Evolutionary conservation across 1,140 invertebrate genomes (phyloP), one percentile per base, ranked within the genome.

Genomic region (Trichonephila clavata): DNA sequence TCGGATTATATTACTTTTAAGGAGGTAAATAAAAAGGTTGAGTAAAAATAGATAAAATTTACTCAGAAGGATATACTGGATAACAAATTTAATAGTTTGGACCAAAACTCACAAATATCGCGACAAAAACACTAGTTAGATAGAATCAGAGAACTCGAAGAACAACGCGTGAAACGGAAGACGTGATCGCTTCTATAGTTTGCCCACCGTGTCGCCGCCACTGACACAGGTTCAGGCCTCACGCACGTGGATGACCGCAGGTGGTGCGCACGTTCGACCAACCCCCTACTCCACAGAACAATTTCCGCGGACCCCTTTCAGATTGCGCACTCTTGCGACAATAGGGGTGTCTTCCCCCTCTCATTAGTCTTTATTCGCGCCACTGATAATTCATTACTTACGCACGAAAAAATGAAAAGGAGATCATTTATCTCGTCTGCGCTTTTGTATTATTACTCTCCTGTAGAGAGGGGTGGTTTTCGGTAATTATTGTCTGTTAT

Each of bases 181-280:
- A 57, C 50, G 21, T n/a, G 43, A 77, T 77, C 71, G 39, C 71
- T 39, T 71, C 71, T 21, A 84, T 14, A 68, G 13, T 68, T 68
- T 68, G 65, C 18, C 10, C 21, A 84, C 27, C 59, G n/a, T 61
- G n/a, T 24, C 50, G 63, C 59, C 18, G 10, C 24, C 59, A 59
- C n/a, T 32, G 57, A 77, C 71, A 32, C 71, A 32, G 32, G 13
- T n/a, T 18, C 84, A 10, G 14, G 14, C 24, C 50, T 61, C 84
- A 86, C 84, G 60, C 84, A 86, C 84, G 84, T 86, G 84, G 84
- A 27, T 60, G 57, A 86, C 50, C 84, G 84, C 84, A 86, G 84
- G 84, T 86, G 84, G 84, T 86, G 59, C 84, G 60, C 84, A 86
- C 84, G 84, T 86, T 27, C 50, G 59, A 61, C 60, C 84, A 2